These are phyloP conservation scores for Acleris sparsana DNA, from an alignment of 2,888 invertebrate genomes.

Conservation along the genomic window DNA sequence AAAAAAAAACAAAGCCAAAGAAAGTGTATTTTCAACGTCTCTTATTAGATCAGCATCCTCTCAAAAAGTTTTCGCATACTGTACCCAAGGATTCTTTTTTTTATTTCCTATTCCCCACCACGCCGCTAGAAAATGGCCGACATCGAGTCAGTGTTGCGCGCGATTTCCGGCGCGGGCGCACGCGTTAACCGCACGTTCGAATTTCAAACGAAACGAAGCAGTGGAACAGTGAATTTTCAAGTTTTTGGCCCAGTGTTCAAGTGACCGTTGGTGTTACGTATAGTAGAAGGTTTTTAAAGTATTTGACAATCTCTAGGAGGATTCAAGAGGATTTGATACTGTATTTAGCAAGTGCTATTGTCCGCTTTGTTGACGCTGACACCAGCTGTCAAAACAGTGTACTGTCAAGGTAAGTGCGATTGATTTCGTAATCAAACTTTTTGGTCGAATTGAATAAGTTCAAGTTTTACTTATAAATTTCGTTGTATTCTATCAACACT, in stretches of 20 bases:
- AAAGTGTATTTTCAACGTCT: too few species aligned
- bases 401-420: conserved; percentile 69
- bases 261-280: conserved; percentile 51
- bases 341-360: conserved; percentile 50
- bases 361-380: conserved; percentile 62
- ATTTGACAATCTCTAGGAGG: not conserved
- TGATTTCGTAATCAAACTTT: conserved; percentile 49
- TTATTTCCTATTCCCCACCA: conserved; percentile 76
- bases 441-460: conserved; percentile 3
- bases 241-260: conserved; percentile 40
- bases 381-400: conserved; percentile 75
- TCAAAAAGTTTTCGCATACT: conserved; percentile 3
- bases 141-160: conserved; percentile 68
- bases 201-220: conserved; percentile 40
- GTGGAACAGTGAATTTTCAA: conserved; percentile 32
- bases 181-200: conserved; percentile 50
- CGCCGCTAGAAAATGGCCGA: conserved; percentile 70
- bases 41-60: too few species aligned
- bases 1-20: too few species aligned
- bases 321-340: conserved; percentile 15
- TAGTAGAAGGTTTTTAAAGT: conserved; percentile 19
- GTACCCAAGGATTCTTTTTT: conserved; percentile 52
- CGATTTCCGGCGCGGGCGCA: conserved; percentile 67
- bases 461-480: not conserved
- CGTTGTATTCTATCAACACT: too few species aligned